Evolutionary conservation across 2,113 vertebrate species (phyloP).

Genomic region (Peromyscus maniculatus): DNA sequence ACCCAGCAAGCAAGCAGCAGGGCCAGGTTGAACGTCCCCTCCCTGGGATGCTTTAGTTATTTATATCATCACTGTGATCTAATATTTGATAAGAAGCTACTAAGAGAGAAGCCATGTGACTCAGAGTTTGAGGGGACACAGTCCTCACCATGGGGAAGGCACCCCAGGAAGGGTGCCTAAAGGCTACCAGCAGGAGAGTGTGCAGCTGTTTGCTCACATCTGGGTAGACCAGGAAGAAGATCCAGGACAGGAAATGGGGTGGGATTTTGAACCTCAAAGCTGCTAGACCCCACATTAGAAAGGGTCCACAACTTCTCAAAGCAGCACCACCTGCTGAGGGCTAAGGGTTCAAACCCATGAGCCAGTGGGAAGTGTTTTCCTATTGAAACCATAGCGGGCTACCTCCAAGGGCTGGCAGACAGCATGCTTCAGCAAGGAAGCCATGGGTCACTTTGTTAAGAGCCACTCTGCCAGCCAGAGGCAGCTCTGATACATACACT

Average conservation of each 20-base stretch:
- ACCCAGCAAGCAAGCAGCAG: neutral
- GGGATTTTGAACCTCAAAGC: too few relatives aligned
- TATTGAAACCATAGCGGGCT: neutral
- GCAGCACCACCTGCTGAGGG: too few relatives aligned
- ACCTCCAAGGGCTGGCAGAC: neutral
- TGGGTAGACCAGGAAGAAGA: neutral
- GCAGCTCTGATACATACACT: neutral
- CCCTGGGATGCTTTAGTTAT: neutral
- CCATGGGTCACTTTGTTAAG: neutral
- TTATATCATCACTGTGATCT: neutral
- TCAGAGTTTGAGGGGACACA: neutral
- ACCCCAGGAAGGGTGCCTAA: too few relatives aligned
- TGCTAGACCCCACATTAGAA: neutral
- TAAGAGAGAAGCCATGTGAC: neutral
- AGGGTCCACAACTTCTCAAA: neutral
- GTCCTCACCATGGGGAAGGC: too few relatives aligned
- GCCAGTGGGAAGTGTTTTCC: neutral
- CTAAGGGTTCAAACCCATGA: neutral
- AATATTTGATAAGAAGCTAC: neutral
- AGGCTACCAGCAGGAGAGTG: too few relatives aligned
- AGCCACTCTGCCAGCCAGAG: neutral
- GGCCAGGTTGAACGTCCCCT: neutral
- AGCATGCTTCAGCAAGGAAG: neutral
- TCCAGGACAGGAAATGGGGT: neutral
- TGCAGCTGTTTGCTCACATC: neutral